Evolutionary conservation across 2,797 vertebrate genomes (phyloP), one percentile per base, ranked within the genome.

Genomic region (Dendrocincla fuliginosa): DNA sequence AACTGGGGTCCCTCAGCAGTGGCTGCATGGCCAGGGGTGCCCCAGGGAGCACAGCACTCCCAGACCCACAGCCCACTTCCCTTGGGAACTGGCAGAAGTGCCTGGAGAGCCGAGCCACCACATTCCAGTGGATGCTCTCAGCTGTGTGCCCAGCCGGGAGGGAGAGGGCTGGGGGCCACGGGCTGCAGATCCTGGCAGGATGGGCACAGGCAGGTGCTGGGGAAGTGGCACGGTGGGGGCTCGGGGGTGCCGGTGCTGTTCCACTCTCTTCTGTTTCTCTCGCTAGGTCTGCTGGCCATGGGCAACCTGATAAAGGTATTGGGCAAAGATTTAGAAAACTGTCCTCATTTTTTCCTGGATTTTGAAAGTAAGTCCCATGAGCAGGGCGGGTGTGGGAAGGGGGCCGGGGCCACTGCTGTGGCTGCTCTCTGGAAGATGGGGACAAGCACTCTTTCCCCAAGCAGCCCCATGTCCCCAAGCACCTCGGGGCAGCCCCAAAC

Each of bases 261-360:
- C 77, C 94, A 90, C 98, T 98, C 97, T 98, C 97, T 98, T 95
- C 50, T 98, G 96, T 98, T 97, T 99, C 96, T 98, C 98, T 98
- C 73, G 96, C 98, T 97, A 99, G 99, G 99, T 99, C 97, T 98
- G 98, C 98, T 98, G 98, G 98, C 98, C 98, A 99, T 99, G 99
- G 99, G 99, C 98, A 99, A 99, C 98, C 99, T 99, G 98, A 99
- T 99, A 99, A 99, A 99, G 98, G 99, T 99, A 98, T 98, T 99
- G 98, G 99, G 99, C 98, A 99, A 99, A 99, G 99, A 99, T 98
- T 99, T 99, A 99, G 99, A 99, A 98, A 99, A 99, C 98, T 99
- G 99, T 99, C 99, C 99, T 97, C 99, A 99, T 99, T 99, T 99
- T 99, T 99, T 99, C 98, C 98, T 99, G 99, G 99, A 99, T 98